A percentile compares a stretch with the other conserved stretches of the same genome.
These are phyloP conservation scores for Platerodrilus igneus DNA, from an alignment of 2,888 invertebrate species.

Conservation along the genomic window DNA sequence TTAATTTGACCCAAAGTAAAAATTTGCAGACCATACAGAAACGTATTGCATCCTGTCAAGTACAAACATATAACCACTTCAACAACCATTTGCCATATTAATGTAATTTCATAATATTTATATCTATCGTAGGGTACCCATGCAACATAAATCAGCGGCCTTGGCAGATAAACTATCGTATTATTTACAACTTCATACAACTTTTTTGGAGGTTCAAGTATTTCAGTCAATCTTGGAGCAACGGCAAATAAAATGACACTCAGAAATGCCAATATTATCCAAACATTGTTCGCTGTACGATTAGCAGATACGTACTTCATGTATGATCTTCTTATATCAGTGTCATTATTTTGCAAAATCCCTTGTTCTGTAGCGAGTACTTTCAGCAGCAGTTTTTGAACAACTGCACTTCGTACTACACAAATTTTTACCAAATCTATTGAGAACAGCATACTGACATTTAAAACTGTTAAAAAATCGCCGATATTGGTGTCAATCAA, in stretches of 20 bases:
- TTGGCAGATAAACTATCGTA: not conserved
- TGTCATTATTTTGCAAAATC: not conserved
- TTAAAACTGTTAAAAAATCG: not conserved
- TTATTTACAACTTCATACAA: not conserved
- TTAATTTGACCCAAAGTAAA: constrained; percentile 26
- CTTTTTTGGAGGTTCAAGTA: not conserved
- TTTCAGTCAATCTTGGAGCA: constrained; percentile 1
- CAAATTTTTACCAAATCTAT: constrained; percentile 1
- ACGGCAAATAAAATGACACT: not conserved
- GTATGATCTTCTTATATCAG: not conserved
- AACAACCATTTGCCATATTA: constrained; percentile 17
- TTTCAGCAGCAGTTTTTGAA: not conserved
- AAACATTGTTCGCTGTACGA: not conserved
- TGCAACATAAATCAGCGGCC: constrained; percentile 11
- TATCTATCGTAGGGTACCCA: constrained; percentile 31
- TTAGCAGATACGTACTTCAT: not conserved
- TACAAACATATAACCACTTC: constrained; percentile 19
- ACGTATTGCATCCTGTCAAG: constrained; percentile 20
- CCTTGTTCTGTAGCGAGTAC: constrained; percentile 4
- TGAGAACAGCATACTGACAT: not conserved
- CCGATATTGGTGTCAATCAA: not conserved
- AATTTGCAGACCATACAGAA: constrained; percentile 25
- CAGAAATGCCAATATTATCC: not conserved
- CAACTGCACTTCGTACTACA: not conserved
- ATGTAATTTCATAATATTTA: constrained; percentile 21